Conservation (phyloP, 1,140 invertebrate species). For the Dufourea novaeangliae region DNA sequence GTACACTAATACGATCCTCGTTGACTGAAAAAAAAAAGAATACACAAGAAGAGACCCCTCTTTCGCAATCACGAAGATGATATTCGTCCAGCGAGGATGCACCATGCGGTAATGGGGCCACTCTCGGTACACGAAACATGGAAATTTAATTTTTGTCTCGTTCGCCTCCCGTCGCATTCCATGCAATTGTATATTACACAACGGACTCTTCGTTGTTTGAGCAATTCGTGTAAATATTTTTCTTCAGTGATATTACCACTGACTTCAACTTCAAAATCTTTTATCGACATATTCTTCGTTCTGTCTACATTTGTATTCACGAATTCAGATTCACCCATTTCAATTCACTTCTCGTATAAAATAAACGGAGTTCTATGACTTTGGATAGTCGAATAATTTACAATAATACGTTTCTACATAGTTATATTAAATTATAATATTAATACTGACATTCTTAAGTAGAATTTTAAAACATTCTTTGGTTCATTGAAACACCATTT, state of each 20-base stretch:
- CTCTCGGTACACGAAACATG: background rate
- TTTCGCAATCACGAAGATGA: constrained; percentile 32
- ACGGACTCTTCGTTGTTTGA: background rate
- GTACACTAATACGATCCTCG: constrained; percentile 18
- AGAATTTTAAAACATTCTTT: too few species aligned
- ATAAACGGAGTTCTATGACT: too few species aligned
- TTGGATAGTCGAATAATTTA: too few species aligned
- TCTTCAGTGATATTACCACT: background rate
- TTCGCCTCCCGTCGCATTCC: background rate
- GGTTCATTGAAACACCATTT: too few species aligned
- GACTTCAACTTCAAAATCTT: background rate
- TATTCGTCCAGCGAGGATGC: constrained; percentile 15
- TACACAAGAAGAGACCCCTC: background rate
- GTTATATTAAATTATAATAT: too few species aligned
- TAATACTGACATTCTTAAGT: too few species aligned
- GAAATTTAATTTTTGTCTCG: constrained; percentile 25
- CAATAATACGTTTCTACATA: too few species aligned
- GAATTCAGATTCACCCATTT: background rate
- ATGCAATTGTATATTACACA: background rate
- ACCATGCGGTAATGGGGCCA: background rate
- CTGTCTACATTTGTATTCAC: background rate
- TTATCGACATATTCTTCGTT: background rate
- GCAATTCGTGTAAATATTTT: background rate
- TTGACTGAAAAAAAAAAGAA: background rate
- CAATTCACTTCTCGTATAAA: too few species aligned